These are phyloP conservation scores for Zaprionus inermis DNA, from an alignment of 1,140 invertebrate species.

Conservation along the genomic window DNA sequence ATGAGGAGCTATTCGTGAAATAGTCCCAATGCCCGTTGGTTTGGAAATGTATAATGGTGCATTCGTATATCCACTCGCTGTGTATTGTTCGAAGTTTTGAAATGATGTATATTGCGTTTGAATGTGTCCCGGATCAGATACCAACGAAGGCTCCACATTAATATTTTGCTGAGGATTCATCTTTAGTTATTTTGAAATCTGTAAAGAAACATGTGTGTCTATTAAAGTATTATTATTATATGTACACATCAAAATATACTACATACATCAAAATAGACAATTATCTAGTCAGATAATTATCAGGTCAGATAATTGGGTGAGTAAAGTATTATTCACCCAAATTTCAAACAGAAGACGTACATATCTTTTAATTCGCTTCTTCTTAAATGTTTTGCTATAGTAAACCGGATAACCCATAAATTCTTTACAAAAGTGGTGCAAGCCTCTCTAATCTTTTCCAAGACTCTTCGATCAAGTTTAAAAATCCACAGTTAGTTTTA, in stretches of 20 bases:
- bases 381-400: too few species aligned
- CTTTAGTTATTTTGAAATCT: constrained; percentile 25
- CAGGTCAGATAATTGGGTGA: too few species aligned
- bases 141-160: constrained; percentile 61
- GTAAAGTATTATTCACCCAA: too few species aligned
- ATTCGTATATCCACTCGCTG: constrained; percentile 84
- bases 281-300: too few species aligned
- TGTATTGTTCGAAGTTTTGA: constrained; percentile 87
- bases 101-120: constrained; percentile 71
- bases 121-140: constrained; percentile 57
- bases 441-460: too few species aligned
- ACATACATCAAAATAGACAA: too few species aligned
- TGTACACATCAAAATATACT: background rate
- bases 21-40: constrained; percentile 53
- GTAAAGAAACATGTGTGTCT: constrained; percentile 1
- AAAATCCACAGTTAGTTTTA: too few species aligned
- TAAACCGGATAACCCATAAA: too few species aligned
- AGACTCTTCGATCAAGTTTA: too few species aligned
- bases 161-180: constrained; percentile 67
- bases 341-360: too few species aligned
- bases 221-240: background rate
- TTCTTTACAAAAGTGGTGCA: too few species aligned
- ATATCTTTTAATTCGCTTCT: too few species aligned
- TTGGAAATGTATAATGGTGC: constrained; percentile 78
- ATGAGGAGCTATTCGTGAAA: constrained; percentile 75